These are phyloP conservation scores for Pseudomyrmex gracilis DNA, from an alignment of 1,140 invertebrate genomes.

Conservation along the genomic window DNA sequence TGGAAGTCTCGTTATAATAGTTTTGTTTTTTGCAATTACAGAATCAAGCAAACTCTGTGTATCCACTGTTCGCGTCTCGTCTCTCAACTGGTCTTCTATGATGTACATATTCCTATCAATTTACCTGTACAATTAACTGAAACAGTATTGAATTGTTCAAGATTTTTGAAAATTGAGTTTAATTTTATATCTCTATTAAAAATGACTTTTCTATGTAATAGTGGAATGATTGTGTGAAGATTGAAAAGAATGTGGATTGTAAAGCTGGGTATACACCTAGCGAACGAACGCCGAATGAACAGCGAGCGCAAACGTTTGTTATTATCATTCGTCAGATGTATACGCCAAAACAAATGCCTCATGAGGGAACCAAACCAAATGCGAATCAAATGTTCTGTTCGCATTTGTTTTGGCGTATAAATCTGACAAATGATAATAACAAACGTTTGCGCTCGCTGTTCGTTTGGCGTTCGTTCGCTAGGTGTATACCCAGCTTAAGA, in stretches of 20 bases:
- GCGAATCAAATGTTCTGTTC: no score
- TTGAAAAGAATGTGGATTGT: slow-evolving; percentile 52
- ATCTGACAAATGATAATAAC: no score
- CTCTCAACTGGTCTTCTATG: slow-evolving; percentile 70
- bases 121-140: slow-evolving; percentile 37
- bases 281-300: no score
- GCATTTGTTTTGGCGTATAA: no score
- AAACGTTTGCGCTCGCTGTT: no score
- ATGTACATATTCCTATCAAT: slow-evolving; percentile 68
- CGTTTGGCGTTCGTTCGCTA: no score
- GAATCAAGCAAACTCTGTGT: slow-evolving; percentile 64
- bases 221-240: slow-evolving; percentile 29
- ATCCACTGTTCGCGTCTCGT: slow-evolving; percentile 64
- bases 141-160: slow-evolving; percentile 44
- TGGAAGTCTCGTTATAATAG: slow-evolving; percentile 62
- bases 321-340: no score
- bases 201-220: background rate
- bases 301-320: no score
- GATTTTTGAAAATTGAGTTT: slow-evolving; percentile 33
- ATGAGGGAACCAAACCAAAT: no score
- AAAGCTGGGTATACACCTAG: no score
- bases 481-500: no score
- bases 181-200: slow-evolving; percentile 32
- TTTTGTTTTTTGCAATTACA: slow-evolving; percentile 68
- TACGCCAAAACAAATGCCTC: no score